These are phyloP conservation scores for Synanthedon vespiformis DNA, from an alignment of 2,888 invertebrate genomes.

Conservation along the genomic window DNA sequence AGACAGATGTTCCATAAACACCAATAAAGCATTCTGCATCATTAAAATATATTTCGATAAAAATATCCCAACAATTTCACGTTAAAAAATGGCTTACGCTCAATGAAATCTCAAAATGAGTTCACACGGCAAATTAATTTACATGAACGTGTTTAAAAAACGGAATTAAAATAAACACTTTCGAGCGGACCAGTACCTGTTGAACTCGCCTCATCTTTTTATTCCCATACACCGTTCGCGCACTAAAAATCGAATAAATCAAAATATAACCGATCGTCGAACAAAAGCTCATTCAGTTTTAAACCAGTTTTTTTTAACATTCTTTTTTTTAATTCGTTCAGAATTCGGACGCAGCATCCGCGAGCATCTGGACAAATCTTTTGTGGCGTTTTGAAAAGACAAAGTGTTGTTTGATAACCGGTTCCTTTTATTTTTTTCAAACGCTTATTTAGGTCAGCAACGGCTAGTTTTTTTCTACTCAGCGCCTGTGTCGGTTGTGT, in stretches of 20 bases:
- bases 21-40: too few relatives aligned
- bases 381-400: conserved; percentile 51
- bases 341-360: conserved; percentile 57
- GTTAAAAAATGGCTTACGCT: neutral
- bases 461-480: conserved; percentile 31
- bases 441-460: conserved; percentile 55
- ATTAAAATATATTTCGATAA: too few relatives aligned
- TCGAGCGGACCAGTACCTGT: conserved; percentile 48
- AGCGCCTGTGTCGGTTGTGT: conserved; percentile 19
- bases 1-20: too few relatives aligned
- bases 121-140: neutral
- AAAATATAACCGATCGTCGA: conserved; percentile 61
- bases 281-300: conserved; percentile 60
- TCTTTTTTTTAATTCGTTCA: conserved; percentile 26
- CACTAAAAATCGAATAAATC: conserved; percentile 68
- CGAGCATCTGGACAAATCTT: conserved; percentile 51
- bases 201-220: conserved; percentile 57
- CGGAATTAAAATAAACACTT: conserved; percentile 15
- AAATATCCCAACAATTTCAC: neutral
- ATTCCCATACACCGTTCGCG: conserved; percentile 43
- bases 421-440: conserved; percentile 32
- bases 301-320: conserved; percentile 46
- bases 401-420: conserved; percentile 47
- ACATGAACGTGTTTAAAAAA: neutral
- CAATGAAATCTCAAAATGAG: neutral